Conservation (phyloP, 2,797 vertebrate genomes). For the Anguilla pacifica region DNA sequence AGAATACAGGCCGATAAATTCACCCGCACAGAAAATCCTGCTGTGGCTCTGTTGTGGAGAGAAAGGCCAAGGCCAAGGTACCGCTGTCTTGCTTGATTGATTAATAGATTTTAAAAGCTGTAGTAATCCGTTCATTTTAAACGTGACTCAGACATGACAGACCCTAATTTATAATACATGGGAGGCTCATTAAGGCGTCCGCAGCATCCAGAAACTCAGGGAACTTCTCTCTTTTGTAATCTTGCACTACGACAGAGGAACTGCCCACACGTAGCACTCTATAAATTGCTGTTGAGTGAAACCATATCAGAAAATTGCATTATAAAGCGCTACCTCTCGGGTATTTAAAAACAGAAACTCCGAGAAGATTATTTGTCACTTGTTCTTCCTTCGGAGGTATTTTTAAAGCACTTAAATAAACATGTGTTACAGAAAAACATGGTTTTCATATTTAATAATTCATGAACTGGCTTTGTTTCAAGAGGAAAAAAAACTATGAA, state of each 20-base stretch:
- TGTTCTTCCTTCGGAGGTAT: constrained; percentile 44
- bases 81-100: constrained; percentile 18
- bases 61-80: not conserved
- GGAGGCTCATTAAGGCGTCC: constrained; percentile 55
- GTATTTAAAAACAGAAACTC: constrained; percentile 69
- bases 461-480: constrained; percentile 14
- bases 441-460: constrained; percentile 48
- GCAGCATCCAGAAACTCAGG: constrained; percentile 43
- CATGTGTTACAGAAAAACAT: constrained; percentile 45
- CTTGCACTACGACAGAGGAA: constrained; percentile 55
- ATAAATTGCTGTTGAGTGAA: constrained; percentile 51
- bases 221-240: constrained; percentile 41
- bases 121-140: constrained; percentile 31
- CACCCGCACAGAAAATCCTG: not conserved
- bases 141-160: not conserved
- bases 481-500: not conserved
- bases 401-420: constrained; percentile 54
- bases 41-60: not conserved
- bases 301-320: constrained; percentile 66
- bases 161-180: constrained; percentile 35
- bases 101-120: constrained; percentile 31
- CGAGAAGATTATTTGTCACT: constrained; percentile 51
- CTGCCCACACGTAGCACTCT: constrained; percentile 54
- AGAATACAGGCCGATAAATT: not conserved
- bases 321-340: constrained; percentile 55